Conservation (phyloP, 2,113 vertebrate genomes). For the Anoura caudifer region DNA sequence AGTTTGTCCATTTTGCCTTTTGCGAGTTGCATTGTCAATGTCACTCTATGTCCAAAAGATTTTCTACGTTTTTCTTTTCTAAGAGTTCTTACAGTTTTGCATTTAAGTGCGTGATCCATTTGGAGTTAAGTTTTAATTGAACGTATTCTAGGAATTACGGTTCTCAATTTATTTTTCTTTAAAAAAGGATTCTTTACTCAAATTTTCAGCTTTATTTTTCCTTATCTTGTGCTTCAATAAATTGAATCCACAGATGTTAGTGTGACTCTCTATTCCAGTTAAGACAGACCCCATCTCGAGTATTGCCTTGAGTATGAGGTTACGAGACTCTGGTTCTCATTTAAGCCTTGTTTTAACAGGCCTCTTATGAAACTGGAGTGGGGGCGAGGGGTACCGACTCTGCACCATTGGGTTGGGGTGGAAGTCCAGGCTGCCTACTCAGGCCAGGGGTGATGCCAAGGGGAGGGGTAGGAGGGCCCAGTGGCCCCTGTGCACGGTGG, state of each 20-base stretch:
- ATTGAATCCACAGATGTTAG: background rate
- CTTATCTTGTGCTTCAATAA: background rate
- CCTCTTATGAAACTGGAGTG: background rate
- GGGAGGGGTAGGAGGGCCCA: background rate
- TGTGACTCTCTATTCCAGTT: background rate
- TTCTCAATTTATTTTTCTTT: background rate
- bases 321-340: background rate
- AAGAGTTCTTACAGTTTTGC: background rate
- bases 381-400: background rate
- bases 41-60: background rate
- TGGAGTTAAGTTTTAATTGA: background rate
- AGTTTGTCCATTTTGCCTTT: background rate
- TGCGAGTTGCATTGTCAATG: background rate
- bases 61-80: background rate
- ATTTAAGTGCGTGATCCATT: background rate
- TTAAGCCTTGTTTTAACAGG: background rate
- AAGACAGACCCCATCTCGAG: background rate
- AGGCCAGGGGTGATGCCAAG: background rate
- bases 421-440: background rate
- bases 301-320: background rate
- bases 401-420: too few species aligned
- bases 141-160: background rate
- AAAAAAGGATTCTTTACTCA: background rate
- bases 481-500: background rate
- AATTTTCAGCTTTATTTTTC: background rate